Conservation (phyloP, 2,888 invertebrate genomes). For the Drosophila robusta region DNA sequence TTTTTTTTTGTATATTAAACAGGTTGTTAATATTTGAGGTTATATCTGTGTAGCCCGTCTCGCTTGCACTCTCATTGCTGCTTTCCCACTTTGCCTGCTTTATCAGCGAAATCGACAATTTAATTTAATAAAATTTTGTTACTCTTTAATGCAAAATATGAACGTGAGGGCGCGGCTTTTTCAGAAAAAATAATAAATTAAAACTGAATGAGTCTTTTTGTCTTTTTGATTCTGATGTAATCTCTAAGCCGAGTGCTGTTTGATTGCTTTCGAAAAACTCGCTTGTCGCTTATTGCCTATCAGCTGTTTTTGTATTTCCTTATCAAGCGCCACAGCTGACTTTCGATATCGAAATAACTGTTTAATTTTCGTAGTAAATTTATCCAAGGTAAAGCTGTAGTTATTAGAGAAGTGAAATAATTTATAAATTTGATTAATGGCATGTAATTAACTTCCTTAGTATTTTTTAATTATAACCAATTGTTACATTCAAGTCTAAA, state of each 20-base stretch:
- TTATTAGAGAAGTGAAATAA: background rate
- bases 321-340: constrained; percentile 14
- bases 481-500: background rate
- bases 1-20: constrained; percentile 19
- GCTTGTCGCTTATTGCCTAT: constrained; percentile 4
- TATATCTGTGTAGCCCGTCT: constrained; percentile 37
- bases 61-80: constrained; percentile 20
- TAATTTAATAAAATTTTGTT: constrained; percentile 33
- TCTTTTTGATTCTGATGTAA: constrained; percentile 11
- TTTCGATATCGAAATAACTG: constrained; percentile 1
- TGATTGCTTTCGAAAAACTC: constrained; percentile 1
- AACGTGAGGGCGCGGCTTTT: constrained; percentile 6
- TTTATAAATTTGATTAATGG: no score
- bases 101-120: constrained; percentile 22
- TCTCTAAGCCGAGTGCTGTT: background rate
- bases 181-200: background rate
- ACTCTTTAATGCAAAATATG: constrained; percentile 12
- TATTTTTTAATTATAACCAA: background rate
- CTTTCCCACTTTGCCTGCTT: background rate
- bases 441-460: no score
- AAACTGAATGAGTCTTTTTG: background rate
- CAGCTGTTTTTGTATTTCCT: constrained; percentile 34
- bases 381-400: background rate
- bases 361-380: background rate
- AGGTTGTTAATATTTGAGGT: constrained; percentile 55